A percentile compares a stretch with the other conserved stretches of the same genome.
Conservation (phyloP, 2,888 invertebrate genomes). For the Leptogaster cylindrica region DNA sequence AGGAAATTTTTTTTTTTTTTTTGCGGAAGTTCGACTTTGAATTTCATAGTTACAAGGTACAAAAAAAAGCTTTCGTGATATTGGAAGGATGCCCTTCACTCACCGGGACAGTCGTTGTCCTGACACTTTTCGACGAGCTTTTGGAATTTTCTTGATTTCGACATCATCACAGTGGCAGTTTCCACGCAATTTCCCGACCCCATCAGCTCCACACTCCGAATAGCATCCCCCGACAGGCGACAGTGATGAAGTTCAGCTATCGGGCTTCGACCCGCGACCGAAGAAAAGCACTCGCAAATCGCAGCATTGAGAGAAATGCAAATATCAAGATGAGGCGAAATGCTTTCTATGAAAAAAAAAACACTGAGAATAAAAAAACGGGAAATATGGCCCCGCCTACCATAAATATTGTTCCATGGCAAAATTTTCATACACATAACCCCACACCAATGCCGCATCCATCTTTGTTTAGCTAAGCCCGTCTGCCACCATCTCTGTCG, state of each 20-base stretch:
- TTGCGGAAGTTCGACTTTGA: conserved; percentile 2
- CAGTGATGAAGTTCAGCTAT: background rate
- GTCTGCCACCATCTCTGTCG: conserved; percentile 23
- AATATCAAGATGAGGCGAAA: conserved; percentile 21
- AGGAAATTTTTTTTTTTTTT: conserved; percentile 21
- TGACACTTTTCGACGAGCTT: too few species aligned
- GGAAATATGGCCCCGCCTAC: conserved; percentile 45
- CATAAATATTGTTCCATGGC: conserved; percentile 44
- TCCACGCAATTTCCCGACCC: too few species aligned
- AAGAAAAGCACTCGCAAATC: conserved; percentile 1
- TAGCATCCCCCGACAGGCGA: too few species aligned
- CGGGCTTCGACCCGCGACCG: background rate
- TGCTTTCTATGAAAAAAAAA: conserved; percentile 33
- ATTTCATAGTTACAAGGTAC: too few species aligned
- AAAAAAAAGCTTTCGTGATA: too few species aligned
- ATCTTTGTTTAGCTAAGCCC: conserved; percentile 19
- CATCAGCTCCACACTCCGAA: too few species aligned
- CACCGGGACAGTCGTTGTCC: too few species aligned
- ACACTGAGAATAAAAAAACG: conserved; percentile 29
- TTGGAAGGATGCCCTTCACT: too few species aligned
- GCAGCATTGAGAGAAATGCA: conserved; percentile 26
- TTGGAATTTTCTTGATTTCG: too few species aligned
- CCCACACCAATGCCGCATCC: background rate
- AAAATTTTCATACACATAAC: conserved; percentile 40
- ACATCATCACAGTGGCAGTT: too few species aligned